Base-by-base conservation (phyloP, 2,797 vertebrate genomes). In the Microctenopoma lineatum region DNA sequence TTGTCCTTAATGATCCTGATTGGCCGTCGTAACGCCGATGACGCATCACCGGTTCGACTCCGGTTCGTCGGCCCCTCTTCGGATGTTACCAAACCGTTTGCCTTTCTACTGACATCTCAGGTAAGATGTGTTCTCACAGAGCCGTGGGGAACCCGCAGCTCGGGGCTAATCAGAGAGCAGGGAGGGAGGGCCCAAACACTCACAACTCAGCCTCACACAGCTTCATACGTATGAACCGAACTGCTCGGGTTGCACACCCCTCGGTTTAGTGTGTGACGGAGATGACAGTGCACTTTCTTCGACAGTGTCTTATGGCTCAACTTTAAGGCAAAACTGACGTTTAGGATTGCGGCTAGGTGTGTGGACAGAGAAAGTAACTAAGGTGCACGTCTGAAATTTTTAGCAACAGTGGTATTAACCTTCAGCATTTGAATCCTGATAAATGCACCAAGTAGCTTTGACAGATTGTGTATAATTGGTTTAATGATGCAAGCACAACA, bases 251-350 rank as follows among this genome's bases (percentile, higher is more conserved):
- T 47, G 46, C 44, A 10, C 9, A 1, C 34, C 25, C 10, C 38
- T 41, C 16, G 5, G 39, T 47, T 63, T 6, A 41, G 29, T 50
- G 44, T 51, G 12, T n/a, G 44, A 66, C 59, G 46, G 32, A 64
- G 51, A 47, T 59, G 34, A 52, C 51, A 3, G 26, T 58, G 42
- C 52, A 42, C 51, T 36, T 73, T n/a, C 21, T 53, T 51, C 15
- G 34, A 63, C 57, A 26, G 42, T 39, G 53, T 66, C 15, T 70
- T 55, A 57, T 39, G 51, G 46, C 6, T 38, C 62, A 79, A 73
- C 64, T 73, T 83, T 84, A 86, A 84, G 82, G 85, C 82, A 85
- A 88, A 79, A 65, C 27, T 12, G 32, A 79, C 26, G 48, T 29
- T 59, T 59, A 29, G 73, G 50, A 70, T 16, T 48, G 34, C 38